These are phyloP conservation scores for Potamilus streckersoni DNA, from an alignment of 1,140 invertebrate genomes.

Conservation along the genomic window DNA sequence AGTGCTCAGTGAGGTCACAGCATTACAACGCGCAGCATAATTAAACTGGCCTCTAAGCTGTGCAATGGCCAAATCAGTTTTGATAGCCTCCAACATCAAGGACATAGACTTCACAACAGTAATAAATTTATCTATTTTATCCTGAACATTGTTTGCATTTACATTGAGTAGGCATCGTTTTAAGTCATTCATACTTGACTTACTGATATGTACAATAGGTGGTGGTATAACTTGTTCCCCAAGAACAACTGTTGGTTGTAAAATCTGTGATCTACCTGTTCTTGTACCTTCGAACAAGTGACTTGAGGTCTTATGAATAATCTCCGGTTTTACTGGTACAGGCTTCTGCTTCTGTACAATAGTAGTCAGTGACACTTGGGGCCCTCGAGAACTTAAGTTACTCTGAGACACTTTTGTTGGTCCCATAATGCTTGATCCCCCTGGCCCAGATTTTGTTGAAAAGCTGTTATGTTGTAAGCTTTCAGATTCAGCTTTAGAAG, in stretches of 20 bases:
- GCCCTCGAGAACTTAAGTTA: not conserved
- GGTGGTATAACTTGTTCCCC: too few species aligned
- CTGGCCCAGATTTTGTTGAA: not conserved
- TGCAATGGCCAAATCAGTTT: slow-evolving; percentile 28
- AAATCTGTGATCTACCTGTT: too few species aligned
- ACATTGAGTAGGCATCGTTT: too few species aligned
- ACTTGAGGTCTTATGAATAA: too few species aligned
- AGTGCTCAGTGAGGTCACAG: slow-evolving; percentile 11
- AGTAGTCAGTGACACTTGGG: slow-evolving; percentile 10
- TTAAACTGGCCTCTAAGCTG: slow-evolving; percentile 8
- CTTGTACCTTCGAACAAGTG: too few species aligned
- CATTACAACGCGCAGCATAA: slow-evolving; percentile 5
- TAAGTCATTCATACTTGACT: too few species aligned
- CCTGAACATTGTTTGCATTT: slow-evolving; percentile 15
- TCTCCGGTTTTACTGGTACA: too few species aligned
- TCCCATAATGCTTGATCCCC: not conserved
- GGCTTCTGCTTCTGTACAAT: too few species aligned
- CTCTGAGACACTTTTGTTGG: slow-evolving; percentile 17
- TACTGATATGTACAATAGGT: too few species aligned
- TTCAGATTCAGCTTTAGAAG: too few species aligned
- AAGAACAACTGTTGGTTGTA: too few species aligned
- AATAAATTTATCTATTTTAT: slow-evolving; percentile 18
- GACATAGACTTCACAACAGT: slow-evolving; percentile 14
- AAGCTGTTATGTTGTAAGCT: too few species aligned
- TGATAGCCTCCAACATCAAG: slow-evolving; percentile 17